These are phyloP conservation scores for Lepus townsendii DNA, from an alignment of 2,797 vertebrate genomes.

Conservation along the genomic window DNA sequence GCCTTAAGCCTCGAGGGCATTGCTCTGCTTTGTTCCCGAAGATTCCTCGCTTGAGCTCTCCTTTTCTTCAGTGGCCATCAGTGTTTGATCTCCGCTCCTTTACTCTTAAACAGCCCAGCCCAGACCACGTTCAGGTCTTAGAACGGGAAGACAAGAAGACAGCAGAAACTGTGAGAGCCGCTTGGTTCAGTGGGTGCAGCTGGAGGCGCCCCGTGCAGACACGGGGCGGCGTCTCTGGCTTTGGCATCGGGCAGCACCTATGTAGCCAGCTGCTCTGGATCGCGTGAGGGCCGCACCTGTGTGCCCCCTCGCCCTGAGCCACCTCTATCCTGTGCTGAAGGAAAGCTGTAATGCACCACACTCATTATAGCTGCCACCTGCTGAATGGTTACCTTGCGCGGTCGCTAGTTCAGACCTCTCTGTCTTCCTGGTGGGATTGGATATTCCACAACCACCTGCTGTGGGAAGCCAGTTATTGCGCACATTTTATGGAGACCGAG, in stretches of 20 bases:
- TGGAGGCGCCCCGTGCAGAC: background rate
- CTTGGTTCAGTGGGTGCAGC: background rate
- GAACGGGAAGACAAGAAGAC: background rate
- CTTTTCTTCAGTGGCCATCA: background rate
- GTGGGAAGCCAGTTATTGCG: fast-evolving
- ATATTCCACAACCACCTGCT: background rate
- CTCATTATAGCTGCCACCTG: background rate
- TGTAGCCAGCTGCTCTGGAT: background rate
- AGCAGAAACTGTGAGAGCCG: background rate
- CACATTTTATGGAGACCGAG: background rate
- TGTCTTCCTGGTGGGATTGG: background rate
- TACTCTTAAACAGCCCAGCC: background rate
- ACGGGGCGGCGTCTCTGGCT: background rate
- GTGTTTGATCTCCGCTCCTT: background rate
- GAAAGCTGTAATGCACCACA: background rate
- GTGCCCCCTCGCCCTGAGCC: background rate
- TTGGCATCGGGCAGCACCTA: no score
- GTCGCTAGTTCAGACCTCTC: background rate
- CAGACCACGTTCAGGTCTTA: background rate
- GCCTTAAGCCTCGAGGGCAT: background rate
- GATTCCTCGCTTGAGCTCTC: background rate
- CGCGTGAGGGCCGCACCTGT: no score
- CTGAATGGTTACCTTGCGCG: background rate
- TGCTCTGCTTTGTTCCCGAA: background rate
- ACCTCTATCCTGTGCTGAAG: background rate